These are phyloP conservation scores for Xenops minutus DNA, from an alignment of 2,797 vertebrate species.

Conservation along the genomic window DNA sequence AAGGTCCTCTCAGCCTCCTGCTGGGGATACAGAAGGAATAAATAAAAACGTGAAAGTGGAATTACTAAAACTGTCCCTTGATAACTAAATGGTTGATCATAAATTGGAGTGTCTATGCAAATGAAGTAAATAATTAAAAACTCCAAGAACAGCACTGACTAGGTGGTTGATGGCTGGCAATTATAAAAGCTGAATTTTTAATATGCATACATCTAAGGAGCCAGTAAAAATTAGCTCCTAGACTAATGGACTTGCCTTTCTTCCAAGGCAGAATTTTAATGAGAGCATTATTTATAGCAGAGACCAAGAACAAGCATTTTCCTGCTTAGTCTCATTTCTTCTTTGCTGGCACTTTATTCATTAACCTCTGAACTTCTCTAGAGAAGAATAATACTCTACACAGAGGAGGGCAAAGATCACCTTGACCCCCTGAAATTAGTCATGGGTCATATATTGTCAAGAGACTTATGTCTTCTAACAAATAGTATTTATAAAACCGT, in stretches of 20 bases:
- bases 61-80: conserved; percentile 76
- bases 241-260: conserved; percentile 82
- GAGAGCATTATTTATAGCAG: conserved; percentile 80
- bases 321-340: conserved; percentile 69
- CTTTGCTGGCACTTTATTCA: conserved; percentile 73
- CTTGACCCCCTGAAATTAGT: conserved; percentile 69
- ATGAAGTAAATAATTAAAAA: conserved; percentile 85
- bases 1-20: neutral
- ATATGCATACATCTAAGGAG: conserved; percentile 79
- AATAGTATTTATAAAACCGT: conserved; percentile 31
- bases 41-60: conserved; percentile 74
- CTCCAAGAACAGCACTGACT: conserved; percentile 79
- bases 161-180: conserved; percentile 82
- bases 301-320: conserved; percentile 68
- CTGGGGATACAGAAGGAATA: conserved; percentile 58
- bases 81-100: conserved; percentile 77
- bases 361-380: conserved; percentile 74
- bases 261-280: conserved; percentile 81
- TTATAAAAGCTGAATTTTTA: conserved; percentile 83
- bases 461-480: conserved; percentile 18
- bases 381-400: conserved; percentile 68
- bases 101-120: conserved; percentile 82
- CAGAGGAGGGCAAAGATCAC: conserved; percentile 64
- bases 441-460: conserved; percentile 17
- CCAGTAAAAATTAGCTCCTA: conserved; percentile 81